phyloP scores from a whole-genome alignment of 1,140 invertebrate genomes.

The Pogonomyrmex barbatus region DNA sequence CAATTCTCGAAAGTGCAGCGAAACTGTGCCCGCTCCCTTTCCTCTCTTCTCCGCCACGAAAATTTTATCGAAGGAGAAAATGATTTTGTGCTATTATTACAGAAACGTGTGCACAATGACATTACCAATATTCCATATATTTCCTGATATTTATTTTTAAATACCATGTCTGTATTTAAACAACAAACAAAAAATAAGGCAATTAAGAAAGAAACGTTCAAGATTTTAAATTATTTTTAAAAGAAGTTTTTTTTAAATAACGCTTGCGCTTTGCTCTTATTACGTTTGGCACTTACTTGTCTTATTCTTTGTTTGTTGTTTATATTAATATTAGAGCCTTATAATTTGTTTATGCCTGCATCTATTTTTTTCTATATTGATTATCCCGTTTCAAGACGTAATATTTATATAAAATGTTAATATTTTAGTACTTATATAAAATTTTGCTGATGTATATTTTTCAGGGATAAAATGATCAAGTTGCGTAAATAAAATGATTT shows the following conservation, averaged over 20 bases:
- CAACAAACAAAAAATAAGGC: too few relatives aligned
- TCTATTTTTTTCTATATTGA: background rate
- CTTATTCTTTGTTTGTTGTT: background rate
- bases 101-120: background rate
- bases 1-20: conserved; percentile 38
- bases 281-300: too few relatives aligned
- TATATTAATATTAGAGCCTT: background rate
- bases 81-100: background rate
- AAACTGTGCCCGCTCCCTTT: background rate
- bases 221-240: too few relatives aligned
- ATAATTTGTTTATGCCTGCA: background rate
- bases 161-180: background rate
- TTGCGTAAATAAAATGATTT: background rate
- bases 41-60: background rate
- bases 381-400: background rate
- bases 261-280: too few relatives aligned
- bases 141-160: background rate
- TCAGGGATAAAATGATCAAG: background rate
- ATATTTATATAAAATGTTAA: too few relatives aligned
- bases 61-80: background rate
- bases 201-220: too few relatives aligned
- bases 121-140: background rate
- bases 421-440: too few relatives aligned
- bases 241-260: too few relatives aligned
- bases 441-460: background rate